phyloP scores from a whole-genome alignment of 2,888 invertebrate species.

The Vannuccia rotundouncinata region DNA sequence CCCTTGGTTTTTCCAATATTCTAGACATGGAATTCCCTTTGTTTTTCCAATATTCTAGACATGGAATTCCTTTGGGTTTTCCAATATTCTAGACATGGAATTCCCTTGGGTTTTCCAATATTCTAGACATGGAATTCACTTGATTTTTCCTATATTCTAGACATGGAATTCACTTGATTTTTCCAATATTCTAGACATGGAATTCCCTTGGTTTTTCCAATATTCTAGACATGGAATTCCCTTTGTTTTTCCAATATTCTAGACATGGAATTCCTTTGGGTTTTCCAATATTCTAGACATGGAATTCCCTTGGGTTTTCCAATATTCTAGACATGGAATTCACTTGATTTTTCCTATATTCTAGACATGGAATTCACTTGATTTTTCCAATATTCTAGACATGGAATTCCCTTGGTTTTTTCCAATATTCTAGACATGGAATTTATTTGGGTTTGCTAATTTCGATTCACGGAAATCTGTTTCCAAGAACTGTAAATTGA shows the following conservation, averaged over 20 bases:
- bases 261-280: not conserved
- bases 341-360: not conserved
- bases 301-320: not conserved
- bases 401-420: not conserved
- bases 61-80: not conserved
- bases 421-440: not conserved
- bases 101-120: too few species aligned
- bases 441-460: not conserved
- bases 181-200: not conserved
- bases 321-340: not conserved
- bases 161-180: not conserved
- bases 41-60: too few species aligned
- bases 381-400: not conserved
- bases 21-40: not conserved
- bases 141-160: not conserved
- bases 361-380: too few species aligned
- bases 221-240: too few species aligned
- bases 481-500: not conserved
- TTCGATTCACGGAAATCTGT: not conserved
- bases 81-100: not conserved
- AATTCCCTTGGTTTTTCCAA: not conserved
- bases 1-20: not conserved
- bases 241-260: not conserved
- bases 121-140: not conserved
- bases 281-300: not conserved